Evolutionary conservation across 2,113 vertebrate genomes (phyloP), one percentile per base, ranked within the genome.

Genomic region (Labrus mixtus): DNA sequence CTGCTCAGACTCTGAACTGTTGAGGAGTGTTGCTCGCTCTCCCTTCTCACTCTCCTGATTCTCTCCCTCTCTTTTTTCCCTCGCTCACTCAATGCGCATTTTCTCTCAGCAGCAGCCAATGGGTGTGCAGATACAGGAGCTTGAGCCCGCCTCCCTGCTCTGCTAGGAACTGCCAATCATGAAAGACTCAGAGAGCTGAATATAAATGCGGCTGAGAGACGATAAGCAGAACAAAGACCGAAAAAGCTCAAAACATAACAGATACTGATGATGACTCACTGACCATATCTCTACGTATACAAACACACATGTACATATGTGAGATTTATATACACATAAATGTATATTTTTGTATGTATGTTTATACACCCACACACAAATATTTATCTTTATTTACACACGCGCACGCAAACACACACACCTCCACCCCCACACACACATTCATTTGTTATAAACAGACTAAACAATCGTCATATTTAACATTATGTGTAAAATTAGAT

Each of bases 1-100:
- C 39, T n/a, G 45, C 63, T 68, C 41, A 79, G 46, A 66, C 48
- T 62, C 73, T 68, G 63, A 82, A 73, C 68, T 84, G 81, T 78
- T 76, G 60, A 74, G 36, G 79, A 75, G 66, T 29, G 63, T 51
- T 51, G 53, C 90, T 70, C 76, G 7, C 78, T 68, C 23, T 48
- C 25, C 46, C 20, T 17, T 16, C 73, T 53, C 19, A n/a, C 25
- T 66, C 69, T 39, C 62, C 36, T 22, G 57, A 70, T 66, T 72
- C 77, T 25, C 62, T 41, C 68, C 64, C 75, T 74, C 81, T 81
- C 58, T 67, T 39, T 75, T 43, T 59, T 84, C 73, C 68, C 71
- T 79, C 59, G 11, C 88, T 89, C 87, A 87, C 88, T 84, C 87
- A 88, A 90, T 92, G 90, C 91, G 90, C 90, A 90, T 91, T 89